Conservation (phyloP, 1,140 invertebrate genomes). For the Carcinoscorpius rotundicauda region DNA sequence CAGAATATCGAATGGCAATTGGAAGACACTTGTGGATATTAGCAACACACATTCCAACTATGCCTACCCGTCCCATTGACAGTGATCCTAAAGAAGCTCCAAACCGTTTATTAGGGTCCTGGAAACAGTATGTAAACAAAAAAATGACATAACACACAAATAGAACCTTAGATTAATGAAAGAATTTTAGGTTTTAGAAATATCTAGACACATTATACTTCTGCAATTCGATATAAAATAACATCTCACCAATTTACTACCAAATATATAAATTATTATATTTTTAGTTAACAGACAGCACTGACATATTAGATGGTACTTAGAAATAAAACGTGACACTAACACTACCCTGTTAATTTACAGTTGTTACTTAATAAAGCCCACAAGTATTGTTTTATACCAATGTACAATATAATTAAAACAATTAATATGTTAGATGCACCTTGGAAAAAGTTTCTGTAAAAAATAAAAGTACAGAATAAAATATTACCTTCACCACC, state of each 20-base stretch:
- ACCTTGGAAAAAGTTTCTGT: too few relatives aligned
- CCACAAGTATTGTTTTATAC: too few relatives aligned
- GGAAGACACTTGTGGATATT: constrained; percentile 57
- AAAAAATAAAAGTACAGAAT: too few relatives aligned
- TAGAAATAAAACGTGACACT: too few relatives aligned
- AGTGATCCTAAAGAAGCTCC: constrained; percentile 68
- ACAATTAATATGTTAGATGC: too few relatives aligned
- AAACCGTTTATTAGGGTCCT: constrained; percentile 60
- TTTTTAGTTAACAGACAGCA: too few relatives aligned
- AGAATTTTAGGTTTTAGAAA: background rate
- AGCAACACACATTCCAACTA: constrained; percentile 49
- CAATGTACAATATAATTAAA: too few relatives aligned
- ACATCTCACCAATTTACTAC: background rate
- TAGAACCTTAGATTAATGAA: background rate
- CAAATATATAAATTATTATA: too few relatives aligned
- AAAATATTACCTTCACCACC: too few relatives aligned
- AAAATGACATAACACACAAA: constrained; percentile 2
- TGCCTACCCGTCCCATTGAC: constrained; percentile 63
- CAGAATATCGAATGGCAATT: constrained; percentile 82
- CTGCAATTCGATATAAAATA: background rate
- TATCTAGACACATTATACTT: constrained; percentile 1
- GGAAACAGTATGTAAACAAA: constrained; percentile 2
- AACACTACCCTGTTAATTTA: too few relatives aligned
- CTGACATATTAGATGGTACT: too few relatives aligned
- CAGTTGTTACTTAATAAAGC: too few relatives aligned